Evolutionary conservation across 1,140 invertebrate genomes (phyloP).

Genomic region (Zaprionus ornatus): DNA sequence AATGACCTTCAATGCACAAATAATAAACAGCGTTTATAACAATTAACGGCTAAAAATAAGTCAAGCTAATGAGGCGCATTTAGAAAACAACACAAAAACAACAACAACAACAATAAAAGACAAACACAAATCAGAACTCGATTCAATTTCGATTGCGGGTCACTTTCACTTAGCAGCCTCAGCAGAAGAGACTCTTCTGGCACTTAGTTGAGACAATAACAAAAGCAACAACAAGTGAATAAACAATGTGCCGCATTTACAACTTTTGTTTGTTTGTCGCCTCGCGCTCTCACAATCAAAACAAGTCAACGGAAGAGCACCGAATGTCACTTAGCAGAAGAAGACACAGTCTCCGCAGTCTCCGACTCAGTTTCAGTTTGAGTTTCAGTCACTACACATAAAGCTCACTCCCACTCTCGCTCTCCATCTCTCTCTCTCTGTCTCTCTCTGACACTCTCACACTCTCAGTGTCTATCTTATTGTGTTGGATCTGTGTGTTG

Average conservation of each 20-base stretch:
- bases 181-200: slow-evolving; percentile 7
- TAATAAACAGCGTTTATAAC: slow-evolving; percentile 8
- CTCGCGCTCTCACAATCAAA: slow-evolving; percentile 45
- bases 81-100: slow-evolving; percentile 12
- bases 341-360: slow-evolving; percentile 6
- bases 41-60: slow-evolving; percentile 53
- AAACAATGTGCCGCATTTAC: slow-evolving; percentile 14
- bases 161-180: slow-evolving; percentile 57
- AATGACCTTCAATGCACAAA: slow-evolving; percentile 50
- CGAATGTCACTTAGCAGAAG: slow-evolving; percentile 18
- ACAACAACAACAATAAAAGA: background rate
- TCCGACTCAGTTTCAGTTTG: slow-evolving; percentile 7
- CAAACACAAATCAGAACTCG: background rate
- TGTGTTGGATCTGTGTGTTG: slow-evolving; percentile 3
- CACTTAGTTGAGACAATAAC: slow-evolving; percentile 8
- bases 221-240: slow-evolving; percentile 10
- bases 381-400: slow-evolving; percentile 24
- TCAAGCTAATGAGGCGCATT: slow-evolving; percentile 20
- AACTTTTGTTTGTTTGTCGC: slow-evolving; percentile 37
- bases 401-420: slow-evolving; percentile 15
- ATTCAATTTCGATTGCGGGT: slow-evolving; percentile 12
- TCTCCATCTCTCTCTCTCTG: slow-evolving; percentile 13
- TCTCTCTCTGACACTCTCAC: slow-evolving; percentile 16
- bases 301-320: slow-evolving; percentile 34
- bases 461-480: slow-evolving; percentile 6